These are phyloP conservation scores for Danionella dracula DNA, from an alignment of 2,797 vertebrate genomes.

Conservation along the genomic window DNA sequence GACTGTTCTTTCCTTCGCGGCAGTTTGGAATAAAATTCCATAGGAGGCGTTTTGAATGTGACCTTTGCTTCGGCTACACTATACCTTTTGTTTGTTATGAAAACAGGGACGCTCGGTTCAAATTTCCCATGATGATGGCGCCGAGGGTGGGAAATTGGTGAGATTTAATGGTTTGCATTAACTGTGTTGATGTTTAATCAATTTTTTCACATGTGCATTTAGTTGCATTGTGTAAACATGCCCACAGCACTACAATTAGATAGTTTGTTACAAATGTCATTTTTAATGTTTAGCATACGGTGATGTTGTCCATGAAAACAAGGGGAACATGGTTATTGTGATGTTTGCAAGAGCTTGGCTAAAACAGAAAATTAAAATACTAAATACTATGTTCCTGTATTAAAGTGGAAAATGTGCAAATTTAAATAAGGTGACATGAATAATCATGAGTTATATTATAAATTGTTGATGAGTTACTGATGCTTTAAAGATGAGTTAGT, in stretches of 20 bases:
- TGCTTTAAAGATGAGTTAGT: too few relatives aligned
- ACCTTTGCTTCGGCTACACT: background rate
- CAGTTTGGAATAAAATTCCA: constrained; percentile 36
- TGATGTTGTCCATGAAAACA: too few relatives aligned
- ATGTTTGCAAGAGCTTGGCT: too few relatives aligned
- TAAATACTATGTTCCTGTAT: too few relatives aligned
- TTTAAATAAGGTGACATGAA: too few relatives aligned
- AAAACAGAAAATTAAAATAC: too few relatives aligned
- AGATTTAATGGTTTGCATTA: background rate
- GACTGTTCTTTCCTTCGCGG: constrained; percentile 47
- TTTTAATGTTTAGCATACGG: too few relatives aligned
- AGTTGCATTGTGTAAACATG: background rate
- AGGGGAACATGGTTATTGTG: too few relatives aligned
- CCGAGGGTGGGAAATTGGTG: background rate
- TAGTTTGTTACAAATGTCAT: background rate
- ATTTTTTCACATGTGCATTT: background rate
- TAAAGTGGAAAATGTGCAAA: too few relatives aligned
- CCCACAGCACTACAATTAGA: background rate
- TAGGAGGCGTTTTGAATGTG: background rate
- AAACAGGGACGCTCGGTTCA: background rate
- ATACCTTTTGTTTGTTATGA: constrained; percentile 30
- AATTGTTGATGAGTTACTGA: too few relatives aligned
- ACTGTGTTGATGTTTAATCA: background rate
- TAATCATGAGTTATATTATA: too few relatives aligned
- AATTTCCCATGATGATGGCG: background rate